Base-by-base conservation (phyloP, 92 coral and sea anemone genomes). In the Bergia puertoricense region DNA sequence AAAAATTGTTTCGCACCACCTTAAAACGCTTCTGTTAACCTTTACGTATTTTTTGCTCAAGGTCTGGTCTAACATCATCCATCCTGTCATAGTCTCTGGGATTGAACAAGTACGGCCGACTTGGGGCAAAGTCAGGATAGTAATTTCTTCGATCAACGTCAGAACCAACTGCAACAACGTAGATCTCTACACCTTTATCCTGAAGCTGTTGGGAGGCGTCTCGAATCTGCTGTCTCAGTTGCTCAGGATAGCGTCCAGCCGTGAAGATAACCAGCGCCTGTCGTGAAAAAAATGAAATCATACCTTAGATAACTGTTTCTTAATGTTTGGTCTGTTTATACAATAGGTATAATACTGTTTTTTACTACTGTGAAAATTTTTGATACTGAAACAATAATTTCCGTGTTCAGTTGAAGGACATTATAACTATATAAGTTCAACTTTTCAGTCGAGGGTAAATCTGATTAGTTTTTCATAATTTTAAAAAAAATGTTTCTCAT, bases 101-200 rank as follows among this genome's bases (percentile, higher is more conserved):
- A n/a, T 83, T 83, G 66, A 69, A 83, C 41, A 83, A 78, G 62
- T 69, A 68, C 5, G 37, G 77, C 23, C 86, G 59, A 66, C 66
- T 16, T 44, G 40, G 77, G 23, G 86, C 77, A 22, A 46, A 36
- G 39, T 83, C 65, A 42, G 86, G 86, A 23, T 44, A 83, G 77
- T 68, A 69, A 65, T 87, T 83, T 69, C 89, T 82, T 79, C 89
- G 86, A 48, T 89, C 88, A 8, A 88, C 90, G 36, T 89, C 94
- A 41, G 94, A 88, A 23, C 95, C 97, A 72, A 94, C 74, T 73
- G 89, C 92, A 46, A 94, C 91, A 54, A 80, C 90, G 56, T 92
- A 85, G 6, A 90, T 92, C 65, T 45, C 80, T 8, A 95, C 91
- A 79, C 89, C 92, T 22, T 89, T 81, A n/a, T 93, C 88, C 62